Evolutionary conservation across 2,888 invertebrate genomes (phyloP).

Genomic region (Lissonota sp.): DNA sequence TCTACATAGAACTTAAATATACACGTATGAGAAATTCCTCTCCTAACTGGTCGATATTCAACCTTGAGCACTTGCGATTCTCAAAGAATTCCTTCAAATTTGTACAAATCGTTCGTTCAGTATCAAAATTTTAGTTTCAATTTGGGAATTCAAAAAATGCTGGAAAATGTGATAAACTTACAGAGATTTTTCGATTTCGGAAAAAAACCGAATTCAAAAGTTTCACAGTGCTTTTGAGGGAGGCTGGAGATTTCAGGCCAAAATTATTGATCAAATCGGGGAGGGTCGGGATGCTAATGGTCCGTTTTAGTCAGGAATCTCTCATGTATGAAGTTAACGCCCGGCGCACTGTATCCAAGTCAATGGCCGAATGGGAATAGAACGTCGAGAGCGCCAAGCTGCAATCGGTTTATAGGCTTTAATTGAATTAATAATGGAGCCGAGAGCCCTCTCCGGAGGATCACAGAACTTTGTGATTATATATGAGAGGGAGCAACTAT

Average conservation of each 20-base stretch:
- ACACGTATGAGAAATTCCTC: background rate
- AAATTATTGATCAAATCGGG: too few relatives aligned
- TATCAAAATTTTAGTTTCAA: too few relatives aligned
- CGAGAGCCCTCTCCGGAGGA: background rate
- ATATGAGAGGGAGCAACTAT: background rate
- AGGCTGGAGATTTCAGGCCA: too few relatives aligned
- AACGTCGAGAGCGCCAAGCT: conserved; percentile 34
- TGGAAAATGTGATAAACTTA: too few relatives aligned
- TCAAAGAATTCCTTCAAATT: too few relatives aligned
- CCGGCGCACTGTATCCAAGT: background rate
- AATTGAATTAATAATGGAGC: conserved; percentile 47
- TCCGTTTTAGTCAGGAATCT: background rate
- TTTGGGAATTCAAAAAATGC: too few relatives aligned
- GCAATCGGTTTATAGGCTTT: conserved; percentile 54
- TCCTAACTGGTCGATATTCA: too few relatives aligned
- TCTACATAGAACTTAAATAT: conserved; percentile 12
- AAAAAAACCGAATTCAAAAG: background rate
- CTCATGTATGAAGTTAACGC: background rate
- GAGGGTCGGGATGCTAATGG: too few relatives aligned
- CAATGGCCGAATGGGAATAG: conserved; percentile 30
- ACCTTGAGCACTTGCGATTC: too few relatives aligned
- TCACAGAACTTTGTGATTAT: conserved; percentile 35
- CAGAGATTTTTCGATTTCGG: too few relatives aligned
- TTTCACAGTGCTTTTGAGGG: background rate
- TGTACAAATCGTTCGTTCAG: too few relatives aligned